Evolutionary conservation across 2,113 vertebrate genomes (phyloP), one percentile per base, ranked within the genome.

Genomic region (Lagenorhynchus albirostris): DNA sequence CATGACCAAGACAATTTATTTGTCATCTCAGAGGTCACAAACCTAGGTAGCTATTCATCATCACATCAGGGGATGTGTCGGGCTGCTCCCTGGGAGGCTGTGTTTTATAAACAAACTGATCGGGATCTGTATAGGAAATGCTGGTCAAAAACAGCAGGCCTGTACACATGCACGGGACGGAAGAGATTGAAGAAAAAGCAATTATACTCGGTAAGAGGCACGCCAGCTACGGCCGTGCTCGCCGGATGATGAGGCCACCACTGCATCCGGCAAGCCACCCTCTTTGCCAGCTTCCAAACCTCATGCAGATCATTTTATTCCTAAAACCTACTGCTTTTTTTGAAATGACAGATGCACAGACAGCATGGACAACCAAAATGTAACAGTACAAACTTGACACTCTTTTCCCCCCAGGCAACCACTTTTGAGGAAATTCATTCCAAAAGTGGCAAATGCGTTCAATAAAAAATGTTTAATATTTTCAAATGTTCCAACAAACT

Each of bases 41-140:
- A 99, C 99, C 99, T 99, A 99, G 98, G 98, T 99, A 99, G 99
- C 99, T 99, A 99, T 99, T 99, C 98, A 98, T 98, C 98, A 98
- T 98, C 98, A 99, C 97, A 98, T 98, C 98, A 77, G 98, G 96
- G 82, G 97, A 81, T 85, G 94, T 98, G 98, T 97, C 96, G 97
- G 97, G 96, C 98, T 91, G 98, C 93, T 96, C 97, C 98, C 96
- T 96, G 86, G 99, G 98, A 97, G 99, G 98, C 98, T 98, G 96
- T 38, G 99, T 99, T 98, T 99, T 99, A 98, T 99, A 99, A 88
- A 99, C 98, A 99, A 99, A 99, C 98, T 99, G 98, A 99, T 99
- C 98, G 11, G 98, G 99, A 96, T 99, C 98, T 97, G 98, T 98
- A 96, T 98, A 98, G 97, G 99, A 99, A 89, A 99, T 94, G 98